Base-by-base conservation (phyloP, 2,113 vertebrate genomes). In the Synchiropus splendidus region DNA sequence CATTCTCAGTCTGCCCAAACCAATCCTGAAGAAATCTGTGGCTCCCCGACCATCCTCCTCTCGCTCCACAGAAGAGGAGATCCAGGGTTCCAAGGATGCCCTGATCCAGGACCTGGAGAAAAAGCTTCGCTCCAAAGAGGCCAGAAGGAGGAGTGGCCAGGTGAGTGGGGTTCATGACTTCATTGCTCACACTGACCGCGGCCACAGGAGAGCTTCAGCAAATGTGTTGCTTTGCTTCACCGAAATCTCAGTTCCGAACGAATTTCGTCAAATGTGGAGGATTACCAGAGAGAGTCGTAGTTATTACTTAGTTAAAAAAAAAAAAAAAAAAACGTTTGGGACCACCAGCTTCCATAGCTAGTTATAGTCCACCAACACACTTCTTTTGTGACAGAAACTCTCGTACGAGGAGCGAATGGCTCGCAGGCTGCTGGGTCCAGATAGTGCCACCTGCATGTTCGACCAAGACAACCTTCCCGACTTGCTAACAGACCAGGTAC, bases 331-430 rank as follows among this genome's bases (percentile, higher is more conserved):
- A 15, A 18, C 10, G 38, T 12, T 12, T 9, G 21, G 21, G 21
- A n/a, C n/a, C n/a, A n/a, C n/a, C n/a, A n/a, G n/a, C n/a, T n/a
- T n/a, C 21, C 21, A 27, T 27, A 27, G 21, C 4, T 8, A 27
- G 21, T 27, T 5, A 27, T 27, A 27, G 21, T 27, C 4, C 21
- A 36, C 31, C 40, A 16, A 21, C 5, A 10, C 6, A 12, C 1
- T 2, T 9, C 2, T 10, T 2, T 37, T 16, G 42, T 59, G 54
- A 65, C 77, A 96, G 91, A 80, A 92, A 54, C 51, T 92, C 57
- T 94, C 91, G 6, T 95, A 97, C 39, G 94, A 97, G 58, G 91
- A 97, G 49, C 89, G 87, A 38, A 97, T 97, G 92, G 94, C 94
- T 61, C 91, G 94, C 36, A 82, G 94, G 74, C 82, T 97, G 83